Percentiles rank a stretch among this genome's conserved stretches.
Evolutionary conservation across 2,888 invertebrate species (phyloP).

Genomic region (Mythimna ferrago): DNA sequence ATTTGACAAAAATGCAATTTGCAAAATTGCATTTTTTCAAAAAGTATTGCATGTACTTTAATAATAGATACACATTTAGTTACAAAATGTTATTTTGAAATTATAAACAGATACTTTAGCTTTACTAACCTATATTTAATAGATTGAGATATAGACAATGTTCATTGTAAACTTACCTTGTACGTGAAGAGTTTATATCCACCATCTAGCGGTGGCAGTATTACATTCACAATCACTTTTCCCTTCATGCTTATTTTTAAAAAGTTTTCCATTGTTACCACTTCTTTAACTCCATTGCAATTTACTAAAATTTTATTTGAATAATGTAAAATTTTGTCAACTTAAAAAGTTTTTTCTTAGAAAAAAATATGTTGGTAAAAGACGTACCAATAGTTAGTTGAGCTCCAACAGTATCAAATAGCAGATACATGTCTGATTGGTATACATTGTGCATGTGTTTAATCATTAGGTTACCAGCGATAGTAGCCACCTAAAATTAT

Average conservation of each 20-base stretch:
- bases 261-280: constrained; percentile 80
- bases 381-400: constrained; percentile 72
- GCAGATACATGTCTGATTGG: constrained; percentile 92
- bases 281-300: constrained; percentile 42
- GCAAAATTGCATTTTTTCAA: too few species aligned
- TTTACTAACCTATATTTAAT: too few species aligned
- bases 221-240: constrained; percentile 68
- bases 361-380: neutral
- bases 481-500: constrained; percentile 88
- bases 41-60: too few species aligned
- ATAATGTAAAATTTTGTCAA: neutral
- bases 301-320: constrained; percentile 63
- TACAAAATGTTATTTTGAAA: too few species aligned
- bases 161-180: constrained; percentile 80
- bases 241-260: constrained; percentile 67
- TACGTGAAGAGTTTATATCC: constrained; percentile 90
- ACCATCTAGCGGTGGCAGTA: constrained; percentile 83
- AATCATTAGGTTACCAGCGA: constrained; percentile 93
- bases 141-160: too few species aligned
- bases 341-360: too few species aligned
- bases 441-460: constrained; percentile 92
- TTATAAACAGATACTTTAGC: too few species aligned
- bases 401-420: constrained; percentile 79
- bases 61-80: too few species aligned
- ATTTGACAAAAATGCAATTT: too few species aligned